Percentiles rank a stretch among this genome's conserved stretches.
Evolutionary conservation across 2,113 vertebrate genomes (phyloP).

Genomic region (Hiodon alosoides): DNA sequence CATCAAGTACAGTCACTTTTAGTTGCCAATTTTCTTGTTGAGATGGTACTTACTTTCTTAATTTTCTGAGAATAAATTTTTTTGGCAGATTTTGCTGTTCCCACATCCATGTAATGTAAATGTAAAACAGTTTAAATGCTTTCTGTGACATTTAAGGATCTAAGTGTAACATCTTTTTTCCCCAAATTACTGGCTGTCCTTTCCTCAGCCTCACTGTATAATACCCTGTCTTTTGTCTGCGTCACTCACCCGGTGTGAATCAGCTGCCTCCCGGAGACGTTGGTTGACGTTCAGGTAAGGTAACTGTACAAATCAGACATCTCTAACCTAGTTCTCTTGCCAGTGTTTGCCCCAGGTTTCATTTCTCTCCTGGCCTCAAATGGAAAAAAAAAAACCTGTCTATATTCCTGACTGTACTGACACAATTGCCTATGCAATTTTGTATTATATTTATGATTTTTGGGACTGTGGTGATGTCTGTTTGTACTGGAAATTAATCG

Average conservation of each 20-base stretch:
- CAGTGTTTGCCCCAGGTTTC: background rate
- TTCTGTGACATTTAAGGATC: background rate
- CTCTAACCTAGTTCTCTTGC: too few relatives aligned
- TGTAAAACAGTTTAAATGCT: background rate
- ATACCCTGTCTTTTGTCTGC: background rate
- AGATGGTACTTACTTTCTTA: too few relatives aligned
- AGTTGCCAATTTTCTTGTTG: too few relatives aligned
- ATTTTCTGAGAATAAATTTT: too few relatives aligned
- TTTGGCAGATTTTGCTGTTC: background rate
- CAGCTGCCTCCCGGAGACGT: constrained; percentile 35
- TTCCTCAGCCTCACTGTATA: background rate
- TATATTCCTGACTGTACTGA: too few relatives aligned
- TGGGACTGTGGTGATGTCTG: background rate
- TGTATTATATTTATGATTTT: background rate
- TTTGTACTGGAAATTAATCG: background rate
- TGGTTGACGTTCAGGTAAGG: constrained; percentile 35
- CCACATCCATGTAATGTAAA: background rate
- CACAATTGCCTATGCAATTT: too few relatives aligned
- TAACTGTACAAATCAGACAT: constrained; percentile 4
- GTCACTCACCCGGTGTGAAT: background rate
- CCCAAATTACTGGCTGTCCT: too few relatives aligned
- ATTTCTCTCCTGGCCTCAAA: background rate
- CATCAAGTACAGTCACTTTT: too few relatives aligned
- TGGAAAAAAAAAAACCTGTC: background rate
- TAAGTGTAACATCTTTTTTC: background rate